These are phyloP conservation scores for Pyrrhia umbra DNA, from an alignment of 2,888 invertebrate genomes.

Conservation along the genomic window DNA sequence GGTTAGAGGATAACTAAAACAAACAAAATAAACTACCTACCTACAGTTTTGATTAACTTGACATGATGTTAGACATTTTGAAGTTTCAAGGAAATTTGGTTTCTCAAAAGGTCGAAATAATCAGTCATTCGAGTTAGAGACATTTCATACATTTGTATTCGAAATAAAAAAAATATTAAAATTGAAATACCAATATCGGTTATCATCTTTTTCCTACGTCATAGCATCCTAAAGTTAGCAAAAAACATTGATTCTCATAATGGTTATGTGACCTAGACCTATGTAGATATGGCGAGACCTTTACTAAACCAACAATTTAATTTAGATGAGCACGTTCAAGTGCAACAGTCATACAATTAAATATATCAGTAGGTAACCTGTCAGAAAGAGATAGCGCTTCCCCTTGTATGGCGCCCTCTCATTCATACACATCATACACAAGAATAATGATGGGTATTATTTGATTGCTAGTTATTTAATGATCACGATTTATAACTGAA, in stretches of 20 bases:
- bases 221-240: too few species aligned
- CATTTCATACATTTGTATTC: too few species aligned
- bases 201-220: background rate
- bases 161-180: too few species aligned
- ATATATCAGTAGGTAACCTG: background rate
- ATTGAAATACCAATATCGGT: background rate
- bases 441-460: slow-evolving; percentile 13
- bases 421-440: slow-evolving; percentile 1
- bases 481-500: slow-evolving; percentile 7
- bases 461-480: background rate
- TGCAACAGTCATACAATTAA: slow-evolving; percentile 2
- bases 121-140: too few species aligned
- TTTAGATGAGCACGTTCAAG: slow-evolving; percentile 15
- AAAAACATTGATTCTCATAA: background rate
- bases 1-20: too few species aligned
- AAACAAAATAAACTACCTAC: too few species aligned
- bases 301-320: slow-evolving; percentile 12
- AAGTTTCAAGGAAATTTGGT: too few species aligned
- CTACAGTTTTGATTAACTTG: too few species aligned
- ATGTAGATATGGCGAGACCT: slow-evolving; percentile 1
- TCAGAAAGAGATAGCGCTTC: slow-evolving; percentile 4
- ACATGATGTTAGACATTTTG: too few species aligned
- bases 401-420: background rate
- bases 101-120: too few species aligned
- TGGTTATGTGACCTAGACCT: slow-evolving; percentile 38